Conservation (phyloP, 2,113 vertebrate species). For the Hippocampus zosterae region DNA sequence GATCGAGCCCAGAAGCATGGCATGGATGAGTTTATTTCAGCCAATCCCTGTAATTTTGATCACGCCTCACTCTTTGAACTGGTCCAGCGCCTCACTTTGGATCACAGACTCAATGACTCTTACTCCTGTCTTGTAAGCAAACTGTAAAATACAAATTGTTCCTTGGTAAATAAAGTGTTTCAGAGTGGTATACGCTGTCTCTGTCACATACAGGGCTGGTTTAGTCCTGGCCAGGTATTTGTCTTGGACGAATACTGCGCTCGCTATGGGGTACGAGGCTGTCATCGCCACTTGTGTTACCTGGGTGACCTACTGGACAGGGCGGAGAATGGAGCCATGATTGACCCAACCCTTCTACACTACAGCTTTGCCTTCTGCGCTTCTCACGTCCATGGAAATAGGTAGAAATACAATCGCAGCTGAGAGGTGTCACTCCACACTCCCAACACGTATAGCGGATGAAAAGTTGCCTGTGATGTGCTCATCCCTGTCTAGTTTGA, state of each 20-base stretch:
- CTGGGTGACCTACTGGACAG: constrained; percentile 92
- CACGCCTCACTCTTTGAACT: constrained; percentile 96
- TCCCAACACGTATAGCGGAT: not conserved
- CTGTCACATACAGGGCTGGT: constrained; percentile 85
- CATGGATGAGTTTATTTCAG: constrained; percentile 99
- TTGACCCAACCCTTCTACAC: constrained; percentile 97
- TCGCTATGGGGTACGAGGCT: constrained; percentile 93
- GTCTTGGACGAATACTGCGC: constrained; percentile 98
- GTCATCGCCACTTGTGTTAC: constrained; percentile 96
- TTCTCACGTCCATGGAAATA: constrained; percentile 97
- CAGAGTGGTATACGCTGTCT: not conserved
- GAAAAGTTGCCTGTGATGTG: not conserved
- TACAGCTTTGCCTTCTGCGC: constrained; percentile 99
- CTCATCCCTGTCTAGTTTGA: not conserved
- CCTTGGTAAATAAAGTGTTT: not conserved
- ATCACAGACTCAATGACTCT: constrained; percentile 99
- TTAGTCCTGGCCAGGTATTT: constrained; percentile 99
- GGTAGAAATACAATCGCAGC: constrained; percentile 61
- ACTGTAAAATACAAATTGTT: not conserved
- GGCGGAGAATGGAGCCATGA: constrained; percentile 97
- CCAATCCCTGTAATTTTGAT: constrained; percentile 98
- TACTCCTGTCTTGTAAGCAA: constrained; percentile 97
- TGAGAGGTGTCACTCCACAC: no score
- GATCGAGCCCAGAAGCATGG: constrained; percentile 99
- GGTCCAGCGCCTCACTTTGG: constrained; percentile 95